These are phyloP conservation scores for Mizuhopecten yessoensis DNA, from an alignment of 1,140 invertebrate species.

Conservation along the genomic window DNA sequence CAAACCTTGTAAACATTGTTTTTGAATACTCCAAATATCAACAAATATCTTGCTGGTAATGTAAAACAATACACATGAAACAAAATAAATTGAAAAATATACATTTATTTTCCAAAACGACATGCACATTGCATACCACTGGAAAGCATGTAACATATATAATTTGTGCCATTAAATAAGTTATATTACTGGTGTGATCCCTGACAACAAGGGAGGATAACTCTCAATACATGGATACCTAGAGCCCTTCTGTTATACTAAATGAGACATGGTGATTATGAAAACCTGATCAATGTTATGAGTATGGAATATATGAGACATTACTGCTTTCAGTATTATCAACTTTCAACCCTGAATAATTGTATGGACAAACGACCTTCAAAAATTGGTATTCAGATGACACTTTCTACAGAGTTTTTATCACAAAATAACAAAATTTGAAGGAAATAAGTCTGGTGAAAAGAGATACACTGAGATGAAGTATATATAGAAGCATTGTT, in stretches of 20 bases:
- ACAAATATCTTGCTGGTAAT: too few species aligned
- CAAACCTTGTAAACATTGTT: too few species aligned
- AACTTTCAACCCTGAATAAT: not conserved
- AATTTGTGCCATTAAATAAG: conserved; percentile 7
- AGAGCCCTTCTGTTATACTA: not conserved
- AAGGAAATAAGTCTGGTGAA: not conserved
- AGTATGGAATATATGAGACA: not conserved
- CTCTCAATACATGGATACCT: not conserved
- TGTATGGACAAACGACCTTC: not conserved
- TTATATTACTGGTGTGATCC: not conserved
- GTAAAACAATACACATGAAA: too few species aligned
- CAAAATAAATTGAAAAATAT: conserved; percentile 12
- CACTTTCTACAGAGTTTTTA: not conserved
- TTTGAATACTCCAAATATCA: too few species aligned
- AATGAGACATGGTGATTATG: not conserved
- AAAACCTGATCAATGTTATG: not conserved
- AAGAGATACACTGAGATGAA: not conserved
- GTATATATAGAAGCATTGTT: not conserved
- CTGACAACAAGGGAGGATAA: not conserved
- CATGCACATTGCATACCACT: conserved; percentile 37
- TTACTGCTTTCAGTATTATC: not conserved
- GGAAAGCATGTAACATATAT: not conserved
- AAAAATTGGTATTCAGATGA: not conserved
- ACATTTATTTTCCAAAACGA: conserved; percentile 39
- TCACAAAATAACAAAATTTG: not conserved